Percentiles rank a stretch among this genome's conserved stretches.
Evolutionary conservation across 2,888 invertebrate species (phyloP).

Genomic region (Lycocerus yunnanus): DNA sequence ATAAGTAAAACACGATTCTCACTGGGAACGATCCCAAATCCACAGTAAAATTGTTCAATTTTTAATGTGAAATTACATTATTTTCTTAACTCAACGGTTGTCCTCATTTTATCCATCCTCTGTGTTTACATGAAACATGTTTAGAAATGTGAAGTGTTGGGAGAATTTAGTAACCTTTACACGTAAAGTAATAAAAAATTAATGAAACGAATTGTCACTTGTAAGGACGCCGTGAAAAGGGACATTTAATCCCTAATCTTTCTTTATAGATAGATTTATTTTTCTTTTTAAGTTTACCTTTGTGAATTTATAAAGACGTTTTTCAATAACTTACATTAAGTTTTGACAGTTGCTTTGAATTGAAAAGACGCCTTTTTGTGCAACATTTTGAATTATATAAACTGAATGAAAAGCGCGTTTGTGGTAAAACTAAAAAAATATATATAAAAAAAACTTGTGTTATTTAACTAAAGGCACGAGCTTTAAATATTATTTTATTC

Average conservation of each 20-base stretch:
- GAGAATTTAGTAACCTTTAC: constrained; percentile 16
- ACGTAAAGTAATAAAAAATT: constrained; percentile 26
- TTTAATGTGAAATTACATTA: not conserved
- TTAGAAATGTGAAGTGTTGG: not conserved
- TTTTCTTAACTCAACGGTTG: not conserved
- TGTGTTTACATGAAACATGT: not conserved
- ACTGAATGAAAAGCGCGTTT: not conserved
- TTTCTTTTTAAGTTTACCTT: not conserved
- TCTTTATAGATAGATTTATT: not conserved
- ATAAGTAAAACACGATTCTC: not conserved
- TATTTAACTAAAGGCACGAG: not conserved
- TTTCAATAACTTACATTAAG: not conserved
- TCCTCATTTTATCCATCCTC: not conserved
- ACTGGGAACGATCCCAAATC: not conserved
- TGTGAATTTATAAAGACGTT: not conserved
- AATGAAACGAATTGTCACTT: constrained; percentile 22
- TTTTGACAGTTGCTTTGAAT: not conserved
- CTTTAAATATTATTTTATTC: not conserved
- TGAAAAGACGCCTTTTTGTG: not conserved
- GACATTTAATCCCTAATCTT: constrained; percentile 4
- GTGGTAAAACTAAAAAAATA: not conserved
- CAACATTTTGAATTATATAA: not conserved
- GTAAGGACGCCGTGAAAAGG: constrained; percentile 7
- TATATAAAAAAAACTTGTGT: not conserved
- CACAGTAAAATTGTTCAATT: not conserved